Base-by-base conservation (phyloP, 2,797 vertebrate genomes). In the Champsocephalus gunnari region DNA sequence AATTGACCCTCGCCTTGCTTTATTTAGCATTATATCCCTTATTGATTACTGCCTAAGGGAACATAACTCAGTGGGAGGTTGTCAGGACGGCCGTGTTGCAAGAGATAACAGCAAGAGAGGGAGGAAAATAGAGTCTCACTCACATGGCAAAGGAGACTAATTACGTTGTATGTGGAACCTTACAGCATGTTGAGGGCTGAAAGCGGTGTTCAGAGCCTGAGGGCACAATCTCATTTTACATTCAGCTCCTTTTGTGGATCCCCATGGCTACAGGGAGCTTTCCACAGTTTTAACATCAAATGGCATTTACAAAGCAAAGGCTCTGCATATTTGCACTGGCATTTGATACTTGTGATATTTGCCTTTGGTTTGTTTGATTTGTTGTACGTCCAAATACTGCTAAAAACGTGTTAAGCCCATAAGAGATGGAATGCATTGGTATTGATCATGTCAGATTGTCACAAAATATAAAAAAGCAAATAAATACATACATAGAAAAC, bases 261-360 rank as follows among this genome's bases (percentile, higher is more conserved):
- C 71, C 64, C 14, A 0, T 60, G 67, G 83, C 74, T 79, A 56
- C 48, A 13, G 72, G 63, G 48, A 70, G 50, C 24, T 72, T 64
- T 72, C 57, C 71, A 80, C 70, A 72, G 71, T 77, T 84, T 79
- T 73, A 59, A 82, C 87, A 81, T 88, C 71, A 80, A 75, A 85
- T 91, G 86, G 70, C 92, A 92, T 91, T 91, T 89, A 82, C 76
- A 85, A 69, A 87, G 75, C 66, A 80, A 71, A 71, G 66, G 41
- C 65, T 71, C 10, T 0, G 16, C 53, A 59, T 85, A 69, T 90
- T 85, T 91, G 41, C 54, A 70, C 73, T 61, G 34, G 12, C 38
- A 66, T 19, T 47, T 63, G 67, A 71, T 58, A 50, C 73, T 49
- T 14, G 12, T 76, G 77, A 74, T 63, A 81, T 75, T 84, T 83